Evolutionary conservation across 1,140 invertebrate genomes (phyloP), one percentile per base, ranked within the genome.

Genomic region (Acromyrmex heyeri): DNA sequence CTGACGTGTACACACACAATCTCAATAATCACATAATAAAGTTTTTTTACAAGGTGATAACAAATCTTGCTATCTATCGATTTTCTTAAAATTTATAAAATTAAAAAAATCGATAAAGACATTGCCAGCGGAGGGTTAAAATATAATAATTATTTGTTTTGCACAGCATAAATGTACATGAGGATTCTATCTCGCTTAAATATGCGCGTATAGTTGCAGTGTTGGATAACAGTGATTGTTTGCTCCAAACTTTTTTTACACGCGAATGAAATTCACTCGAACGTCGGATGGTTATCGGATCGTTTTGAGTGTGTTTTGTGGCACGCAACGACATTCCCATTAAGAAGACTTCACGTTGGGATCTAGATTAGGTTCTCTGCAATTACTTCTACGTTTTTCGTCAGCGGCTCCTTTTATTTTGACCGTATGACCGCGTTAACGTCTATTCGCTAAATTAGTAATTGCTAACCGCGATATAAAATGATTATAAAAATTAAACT

Each of bases 291-390:
- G 85, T 89, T 89, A 85, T 87, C 73, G 77, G 73, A 75, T 64
- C 75, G 30, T 48, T 50, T 59, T 0, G 24, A 77, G 65, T 61
- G 72, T 88, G 73, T 76, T 89, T 77, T 57, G 24, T 44, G 12
- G 69, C 86, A 90, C 75, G 83, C 76, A 88, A 75, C 87, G 53
- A 79, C 88, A 86, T 88, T 76, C 34, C 86, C 86, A 87, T 88
- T 90, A 90, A 89, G 67, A 67, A 81, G 73, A 75, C 73, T 86
- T 57, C 50, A 65, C 65, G 75, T 78, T 64, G 48, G 38, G 70
- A 88, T 90, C 83, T 73, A 69, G 16, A 62, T 50, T 38, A 86
- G 88, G 76, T 30, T 85, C 24, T 53, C 76, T 38, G 27, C 86
- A 87, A 90, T 90, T 90, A 90, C 24, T 57, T 18, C 48, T n/a